Percentiles rank a stretch among this genome's conserved stretches.
phyloP scores from a whole-genome alignment of 1,140 invertebrate genomes.

The Diorhabda elongata region DNA sequence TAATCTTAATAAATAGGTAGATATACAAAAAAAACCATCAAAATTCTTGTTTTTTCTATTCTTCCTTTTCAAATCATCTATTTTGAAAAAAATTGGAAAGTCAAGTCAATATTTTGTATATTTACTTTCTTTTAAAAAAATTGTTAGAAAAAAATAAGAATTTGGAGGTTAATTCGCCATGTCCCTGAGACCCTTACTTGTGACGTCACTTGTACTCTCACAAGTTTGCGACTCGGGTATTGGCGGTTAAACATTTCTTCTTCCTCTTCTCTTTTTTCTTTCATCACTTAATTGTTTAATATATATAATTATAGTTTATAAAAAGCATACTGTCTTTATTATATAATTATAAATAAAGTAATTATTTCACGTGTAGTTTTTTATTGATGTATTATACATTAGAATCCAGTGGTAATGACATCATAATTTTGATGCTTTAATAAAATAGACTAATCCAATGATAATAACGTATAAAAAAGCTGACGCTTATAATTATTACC shows the following conservation, averaged over 20 bases:
- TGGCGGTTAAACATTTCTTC: constrained; percentile 49
- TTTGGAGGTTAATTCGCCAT: constrained; percentile 50
- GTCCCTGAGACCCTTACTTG: constrained; percentile 75
- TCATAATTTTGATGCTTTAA: no score
- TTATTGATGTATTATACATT: no score
- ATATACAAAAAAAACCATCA: constrained; percentile 20
- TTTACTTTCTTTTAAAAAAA: constrained; percentile 37
- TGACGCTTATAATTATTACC: no score
- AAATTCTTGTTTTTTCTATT: constrained; percentile 19
- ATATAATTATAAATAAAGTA: no score
- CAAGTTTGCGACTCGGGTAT: constrained; percentile 70
- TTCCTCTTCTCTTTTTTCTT: constrained; percentile 12
- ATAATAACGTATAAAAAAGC: no score
- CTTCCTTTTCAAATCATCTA: no score
- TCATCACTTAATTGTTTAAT: no score
- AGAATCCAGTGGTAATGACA: no score
- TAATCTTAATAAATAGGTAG: constrained; percentile 2
- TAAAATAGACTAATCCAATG: no score
- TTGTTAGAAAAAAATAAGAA: constrained; percentile 31
- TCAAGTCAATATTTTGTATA: constrained; percentile 27
- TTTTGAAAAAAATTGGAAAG: neutral
- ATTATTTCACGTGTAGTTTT: no score
- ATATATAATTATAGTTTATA: no score
- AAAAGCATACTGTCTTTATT: no score
- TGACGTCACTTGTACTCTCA: constrained; percentile 63